phyloP scores from a whole-genome alignment of 2,888 invertebrate species.

The Drosophila maculinotata region DNA sequence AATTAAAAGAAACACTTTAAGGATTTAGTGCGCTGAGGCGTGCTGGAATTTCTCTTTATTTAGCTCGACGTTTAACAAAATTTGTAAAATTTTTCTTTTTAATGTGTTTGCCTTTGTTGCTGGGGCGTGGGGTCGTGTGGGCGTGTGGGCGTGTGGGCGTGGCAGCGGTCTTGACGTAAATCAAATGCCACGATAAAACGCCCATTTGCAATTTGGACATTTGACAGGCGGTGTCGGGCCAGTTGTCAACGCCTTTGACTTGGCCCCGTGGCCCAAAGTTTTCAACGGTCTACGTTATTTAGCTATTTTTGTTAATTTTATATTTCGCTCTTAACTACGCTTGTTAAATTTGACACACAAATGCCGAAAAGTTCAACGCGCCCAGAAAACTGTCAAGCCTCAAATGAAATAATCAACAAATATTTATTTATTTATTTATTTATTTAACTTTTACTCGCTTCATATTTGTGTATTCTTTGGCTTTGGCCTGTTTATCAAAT shows the following conservation, averaged over 20 bases:
- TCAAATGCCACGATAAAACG: conserved; percentile 47
- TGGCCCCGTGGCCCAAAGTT: conserved; percentile 16
- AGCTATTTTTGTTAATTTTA: too few species aligned
- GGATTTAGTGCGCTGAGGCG: conserved; percentile 44
- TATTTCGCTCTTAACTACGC: conserved; percentile 36
- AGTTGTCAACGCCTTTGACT: conserved; percentile 47
- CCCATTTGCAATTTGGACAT: conserved; percentile 19
- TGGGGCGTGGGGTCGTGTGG: conserved; percentile 12
- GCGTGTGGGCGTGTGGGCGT: background rate
- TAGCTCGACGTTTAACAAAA: background rate
- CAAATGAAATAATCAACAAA: conserved; percentile 44
- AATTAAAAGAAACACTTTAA: conserved; percentile 50
- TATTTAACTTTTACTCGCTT: conserved; percentile 51
- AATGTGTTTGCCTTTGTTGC: background rate
- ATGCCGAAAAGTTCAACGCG: conserved; percentile 63
- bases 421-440: conserved; percentile 49
- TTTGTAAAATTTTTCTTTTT: conserved; percentile 8
- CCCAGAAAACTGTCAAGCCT: conserved; percentile 45
- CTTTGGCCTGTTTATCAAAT: conserved; percentile 65
- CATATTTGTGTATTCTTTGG: conserved; percentile 62
- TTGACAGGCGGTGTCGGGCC: conserved; percentile 36
- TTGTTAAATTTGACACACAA: conserved; percentile 67
- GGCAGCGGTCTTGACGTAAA: conserved; percentile 39
- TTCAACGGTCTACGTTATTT: conserved; percentile 6
- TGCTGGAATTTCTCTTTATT: conserved; percentile 37